Conservation (phyloP, 2,888 invertebrate species). For the Cyrtodaria siliqua region DNA sequence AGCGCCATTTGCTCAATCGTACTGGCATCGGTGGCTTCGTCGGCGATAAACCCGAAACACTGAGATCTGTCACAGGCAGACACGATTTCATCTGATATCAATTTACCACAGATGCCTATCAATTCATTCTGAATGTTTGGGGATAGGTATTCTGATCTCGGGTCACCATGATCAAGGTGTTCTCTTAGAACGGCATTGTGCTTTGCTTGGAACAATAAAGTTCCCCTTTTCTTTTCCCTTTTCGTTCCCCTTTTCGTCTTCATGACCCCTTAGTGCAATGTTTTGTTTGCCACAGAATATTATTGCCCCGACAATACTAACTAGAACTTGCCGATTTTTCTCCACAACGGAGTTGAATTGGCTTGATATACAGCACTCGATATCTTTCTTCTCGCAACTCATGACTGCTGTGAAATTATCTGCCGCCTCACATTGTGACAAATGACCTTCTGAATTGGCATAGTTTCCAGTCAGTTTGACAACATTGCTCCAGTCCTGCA, state of each 20-base stretch:
- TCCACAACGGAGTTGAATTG: background rate
- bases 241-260: no score
- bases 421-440: constrained; percentile 3
- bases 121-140: constrained; percentile 9
- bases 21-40: no score
- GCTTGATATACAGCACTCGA: constrained; percentile 3
- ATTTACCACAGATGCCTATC: background rate
- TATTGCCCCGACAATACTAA: constrained; percentile 5
- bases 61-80: no score
- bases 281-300: constrained; percentile 13
- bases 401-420: constrained; percentile 12
- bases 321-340: constrained; percentile 4
- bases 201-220: constrained; percentile 17
- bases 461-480: constrained; percentile 2
- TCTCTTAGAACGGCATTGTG: constrained; percentile 17
- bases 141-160: background rate
- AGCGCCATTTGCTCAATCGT: no score
- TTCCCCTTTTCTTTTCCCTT: no score
- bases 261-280: constrained; percentile 11
- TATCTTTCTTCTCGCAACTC: constrained; percentile 8
- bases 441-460: background rate
- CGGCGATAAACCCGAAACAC: no score
- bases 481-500: constrained; percentile 7
- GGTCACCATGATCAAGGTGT: constrained; percentile 14
- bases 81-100: no score